phyloP scores from a whole-genome alignment of 2,113 vertebrate species.

The Notothenia rossii region DNA sequence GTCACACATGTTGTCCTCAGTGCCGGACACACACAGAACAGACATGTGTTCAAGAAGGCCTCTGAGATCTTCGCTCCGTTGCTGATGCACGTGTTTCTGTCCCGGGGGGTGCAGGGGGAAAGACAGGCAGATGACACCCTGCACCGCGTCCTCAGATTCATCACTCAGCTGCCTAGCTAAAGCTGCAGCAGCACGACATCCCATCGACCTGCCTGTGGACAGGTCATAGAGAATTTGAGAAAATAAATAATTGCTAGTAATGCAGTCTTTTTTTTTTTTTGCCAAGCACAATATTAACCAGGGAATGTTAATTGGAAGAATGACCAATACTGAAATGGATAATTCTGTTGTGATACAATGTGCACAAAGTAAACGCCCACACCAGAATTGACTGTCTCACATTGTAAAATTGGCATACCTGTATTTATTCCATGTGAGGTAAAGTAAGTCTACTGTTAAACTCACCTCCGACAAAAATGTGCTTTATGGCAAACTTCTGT shows the following conservation, averaged over 20 bases:
- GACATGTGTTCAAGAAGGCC: slow-evolving; percentile 80
- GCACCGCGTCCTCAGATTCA: slow-evolving; percentile 78
- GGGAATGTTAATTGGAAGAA: too few relatives aligned
- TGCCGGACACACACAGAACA: slow-evolving; percentile 93
- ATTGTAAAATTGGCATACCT: background rate
- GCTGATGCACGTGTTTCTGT: slow-evolving; percentile 82
- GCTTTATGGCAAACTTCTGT: slow-evolving; percentile 83
- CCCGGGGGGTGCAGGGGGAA: slow-evolving; percentile 92
- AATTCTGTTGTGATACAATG: background rate
- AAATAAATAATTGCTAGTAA: background rate
- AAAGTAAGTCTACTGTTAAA: background rate
- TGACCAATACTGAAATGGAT: background rate
- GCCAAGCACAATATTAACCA: background rate
- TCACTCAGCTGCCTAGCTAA: slow-evolving; percentile 76
- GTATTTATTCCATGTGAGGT: background rate
- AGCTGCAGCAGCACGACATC: slow-evolving; percentile 89
- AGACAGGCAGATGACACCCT: slow-evolving; percentile 91
- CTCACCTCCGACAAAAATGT: slow-evolving; percentile 91
- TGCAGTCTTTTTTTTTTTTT: background rate
- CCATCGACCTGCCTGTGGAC: slow-evolving; percentile 92
- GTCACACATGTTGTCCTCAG: slow-evolving; percentile 93
- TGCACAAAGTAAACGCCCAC: background rate
- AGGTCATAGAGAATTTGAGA: background rate
- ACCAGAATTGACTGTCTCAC: background rate
- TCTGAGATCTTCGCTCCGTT: slow-evolving; percentile 90